These are phyloP conservation scores for Cosmorhoe ocellata DNA, from an alignment of 2,888 invertebrate genomes.

Conservation along the genomic window DNA sequence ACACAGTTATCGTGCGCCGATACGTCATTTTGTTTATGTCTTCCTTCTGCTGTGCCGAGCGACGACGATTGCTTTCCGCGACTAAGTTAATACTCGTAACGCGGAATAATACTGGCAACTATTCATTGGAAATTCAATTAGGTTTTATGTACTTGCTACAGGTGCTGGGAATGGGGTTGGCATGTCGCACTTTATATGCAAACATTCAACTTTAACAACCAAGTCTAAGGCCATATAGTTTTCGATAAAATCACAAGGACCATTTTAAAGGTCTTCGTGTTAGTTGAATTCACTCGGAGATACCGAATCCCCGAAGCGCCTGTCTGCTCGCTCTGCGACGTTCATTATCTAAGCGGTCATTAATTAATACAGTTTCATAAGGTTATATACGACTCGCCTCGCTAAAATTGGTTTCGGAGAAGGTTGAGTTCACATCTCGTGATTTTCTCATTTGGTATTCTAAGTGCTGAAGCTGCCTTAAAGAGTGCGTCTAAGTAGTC, in stretches of 20 bases:
- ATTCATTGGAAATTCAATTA: constrained; percentile 13
- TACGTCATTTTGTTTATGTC: constrained; percentile 30
- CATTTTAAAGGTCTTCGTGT: too few species aligned
- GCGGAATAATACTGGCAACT: constrained; percentile 1
- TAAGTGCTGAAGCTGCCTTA: constrained; percentile 1
- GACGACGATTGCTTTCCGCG: constrained; percentile 19
- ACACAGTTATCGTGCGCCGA: constrained; percentile 28
- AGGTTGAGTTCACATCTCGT: constrained; percentile 1
- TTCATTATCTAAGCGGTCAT: background rate
- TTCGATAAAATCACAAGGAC: too few species aligned
- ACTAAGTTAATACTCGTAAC: background rate
- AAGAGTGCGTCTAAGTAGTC: constrained; percentile 6
- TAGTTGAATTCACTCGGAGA: too few species aligned
- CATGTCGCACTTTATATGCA: background rate
- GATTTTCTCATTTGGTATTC: constrained; percentile 2
- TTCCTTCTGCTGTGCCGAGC: constrained; percentile 15
- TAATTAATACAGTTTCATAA: background rate
- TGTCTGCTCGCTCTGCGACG: background rate
- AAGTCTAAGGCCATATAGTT: too few species aligned
- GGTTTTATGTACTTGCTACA: constrained; percentile 6
- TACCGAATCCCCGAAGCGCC: too few species aligned
- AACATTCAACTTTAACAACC: too few species aligned
- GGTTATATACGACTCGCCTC: background rate
- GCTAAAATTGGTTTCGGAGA: background rate
- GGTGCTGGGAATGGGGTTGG: background rate